These are phyloP conservation scores for Phanerotoma sp. DNA, from an alignment of 2,888 invertebrate genomes.

Conservation along the genomic window DNA sequence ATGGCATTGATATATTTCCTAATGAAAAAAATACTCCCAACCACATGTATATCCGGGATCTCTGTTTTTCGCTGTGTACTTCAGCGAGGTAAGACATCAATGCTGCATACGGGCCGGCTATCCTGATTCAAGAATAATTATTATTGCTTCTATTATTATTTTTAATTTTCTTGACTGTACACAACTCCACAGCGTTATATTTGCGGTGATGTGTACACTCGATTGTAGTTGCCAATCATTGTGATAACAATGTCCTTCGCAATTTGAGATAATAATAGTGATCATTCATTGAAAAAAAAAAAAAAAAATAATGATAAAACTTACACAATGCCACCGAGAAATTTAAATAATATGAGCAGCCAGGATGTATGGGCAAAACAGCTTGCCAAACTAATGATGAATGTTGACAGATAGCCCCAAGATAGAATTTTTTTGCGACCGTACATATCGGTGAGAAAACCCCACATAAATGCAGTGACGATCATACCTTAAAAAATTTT, in stretches of 20 bases:
- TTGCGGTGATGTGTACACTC: too few species aligned
- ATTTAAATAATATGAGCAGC: slow-evolving; percentile 51
- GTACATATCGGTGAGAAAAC: slow-evolving; percentile 54
- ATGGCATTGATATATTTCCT: slow-evolving; percentile 60
- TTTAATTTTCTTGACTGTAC: neutral
- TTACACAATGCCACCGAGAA: slow-evolving; percentile 52
- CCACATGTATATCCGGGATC: slow-evolving; percentile 53
- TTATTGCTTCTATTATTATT: neutral
- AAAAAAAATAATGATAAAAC: slow-evolving; percentile 29
- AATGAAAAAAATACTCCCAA: slow-evolving; percentile 50
- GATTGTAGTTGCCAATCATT: too few species aligned
- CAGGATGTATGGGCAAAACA: slow-evolving; percentile 49
- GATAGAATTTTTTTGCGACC: slow-evolving; percentile 50
- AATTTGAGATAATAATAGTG: too few species aligned
- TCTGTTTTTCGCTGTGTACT: slow-evolving; percentile 46
- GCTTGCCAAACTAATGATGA: slow-evolving; percentile 45
- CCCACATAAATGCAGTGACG: slow-evolving; percentile 60
- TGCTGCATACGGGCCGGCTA: slow-evolving; percentile 51
- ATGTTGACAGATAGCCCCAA: slow-evolving; percentile 48
- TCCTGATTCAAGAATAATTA: slow-evolving; percentile 36
- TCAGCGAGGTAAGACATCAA: slow-evolving; percentile 53
- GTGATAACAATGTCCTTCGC: too few species aligned
- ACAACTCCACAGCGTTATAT: too few species aligned
- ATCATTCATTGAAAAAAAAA: neutral
- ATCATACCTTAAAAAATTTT: slow-evolving; percentile 58